Percentiles rank a stretch among this genome's conserved stretches.
Conservation (phyloP, 2,113 vertebrate species). For the Urocolius indicus region DNA sequence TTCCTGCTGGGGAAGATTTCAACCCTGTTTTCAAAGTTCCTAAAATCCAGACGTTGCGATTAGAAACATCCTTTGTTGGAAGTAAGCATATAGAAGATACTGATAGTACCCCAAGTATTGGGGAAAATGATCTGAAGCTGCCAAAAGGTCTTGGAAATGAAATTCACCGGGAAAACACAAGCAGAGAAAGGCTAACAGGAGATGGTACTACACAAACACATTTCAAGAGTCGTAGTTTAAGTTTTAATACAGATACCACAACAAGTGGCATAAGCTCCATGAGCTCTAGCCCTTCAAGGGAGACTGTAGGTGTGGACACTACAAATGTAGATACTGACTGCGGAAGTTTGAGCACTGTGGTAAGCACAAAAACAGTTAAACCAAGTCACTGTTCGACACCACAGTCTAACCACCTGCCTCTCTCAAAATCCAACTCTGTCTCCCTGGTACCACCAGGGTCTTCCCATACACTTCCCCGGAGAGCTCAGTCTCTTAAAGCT, state of each 20-base stretch:
- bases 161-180: conserved; percentile 87
- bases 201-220: conserved; percentile 86
- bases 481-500: conserved; percentile 96
- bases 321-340: conserved; percentile 92
- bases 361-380: conserved; percentile 94
- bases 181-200: conserved; percentile 89
- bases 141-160: conserved; percentile 80
- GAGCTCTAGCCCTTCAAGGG: conserved; percentile 97
- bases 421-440: conserved; percentile 90
- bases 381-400: conserved; percentile 86
- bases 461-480: conserved; percentile 94
- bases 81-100: conserved; percentile 81
- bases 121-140: conserved; percentile 82
- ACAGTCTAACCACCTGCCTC: conserved; percentile 89
- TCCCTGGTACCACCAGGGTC: conserved; percentile 93
- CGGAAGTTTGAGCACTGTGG: conserved; percentile 95
- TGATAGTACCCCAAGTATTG: conserved; percentile 85
- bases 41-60: conserved; percentile 88
- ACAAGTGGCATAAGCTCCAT: conserved; percentile 99
- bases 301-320: conserved; percentile 90
- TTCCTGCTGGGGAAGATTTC: conserved; percentile 84
- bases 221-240: conserved; percentile 98
- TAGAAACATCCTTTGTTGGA: conserved; percentile 93
- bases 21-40: conserved; percentile 84
- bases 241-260: conserved; percentile 98